phyloP scores from a whole-genome alignment of 2,797 vertebrate species.

The Paedocypris micromegethes region DNA sequence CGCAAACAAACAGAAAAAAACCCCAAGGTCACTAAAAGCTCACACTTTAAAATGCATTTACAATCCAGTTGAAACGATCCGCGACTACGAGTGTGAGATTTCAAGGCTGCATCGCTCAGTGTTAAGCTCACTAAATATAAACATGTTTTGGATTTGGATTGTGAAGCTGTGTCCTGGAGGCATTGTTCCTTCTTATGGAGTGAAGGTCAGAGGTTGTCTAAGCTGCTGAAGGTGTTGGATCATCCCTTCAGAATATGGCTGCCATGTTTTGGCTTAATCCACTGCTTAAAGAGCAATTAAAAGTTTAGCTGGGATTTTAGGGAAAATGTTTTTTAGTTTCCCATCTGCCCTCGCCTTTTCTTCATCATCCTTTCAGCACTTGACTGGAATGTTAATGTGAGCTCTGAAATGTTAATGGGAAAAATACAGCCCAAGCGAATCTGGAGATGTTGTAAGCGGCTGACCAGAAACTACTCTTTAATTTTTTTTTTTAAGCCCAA shows the following conservation, averaged over 20 bases:
- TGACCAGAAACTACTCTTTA: constrained; percentile 5
- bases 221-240: constrained; percentile 64
- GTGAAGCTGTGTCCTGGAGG: constrained; percentile 27
- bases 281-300: constrained; percentile 74
- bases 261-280: constrained; percentile 68
- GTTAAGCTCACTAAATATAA: constrained; percentile 8
- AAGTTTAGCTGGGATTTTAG: constrained; percentile 70
- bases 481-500: constrained; percentile 34
- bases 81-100: background rate
- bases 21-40: background rate
- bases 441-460: constrained; percentile 38
- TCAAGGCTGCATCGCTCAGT: constrained; percentile 3
- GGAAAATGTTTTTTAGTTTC: constrained; percentile 54
- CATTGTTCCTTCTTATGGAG: constrained; percentile 56
- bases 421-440: constrained; percentile 37
- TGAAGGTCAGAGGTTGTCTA: constrained; percentile 61
- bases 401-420: constrained; percentile 21
- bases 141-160: constrained; percentile 13
- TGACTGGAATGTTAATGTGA: constrained; percentile 30
- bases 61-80: background rate
- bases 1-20: background rate
- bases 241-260: constrained; percentile 63
- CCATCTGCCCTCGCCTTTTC: constrained; percentile 36
- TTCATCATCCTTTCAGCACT: constrained; percentile 27
- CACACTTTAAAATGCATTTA: background rate